Percentiles rank a stretch among this genome's conserved stretches.
Conservation (phyloP, 2,113 vertebrate species). For the Gobiocypris rarus region DNA sequence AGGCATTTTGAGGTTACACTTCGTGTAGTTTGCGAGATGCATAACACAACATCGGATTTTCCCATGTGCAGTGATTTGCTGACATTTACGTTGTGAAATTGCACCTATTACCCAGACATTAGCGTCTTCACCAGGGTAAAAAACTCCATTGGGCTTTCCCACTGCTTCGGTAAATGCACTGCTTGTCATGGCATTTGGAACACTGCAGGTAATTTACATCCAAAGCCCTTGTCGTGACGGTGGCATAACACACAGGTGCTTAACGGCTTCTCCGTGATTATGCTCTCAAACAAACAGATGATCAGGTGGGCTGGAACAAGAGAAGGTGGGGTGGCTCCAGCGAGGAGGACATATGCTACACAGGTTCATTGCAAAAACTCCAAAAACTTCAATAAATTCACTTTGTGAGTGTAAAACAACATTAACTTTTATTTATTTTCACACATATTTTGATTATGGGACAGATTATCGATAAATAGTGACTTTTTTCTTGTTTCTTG, state of each 20-base stretch:
- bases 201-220: slow-evolving; percentile 52
- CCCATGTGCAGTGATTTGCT: slow-evolving; percentile 21
- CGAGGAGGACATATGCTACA: background rate
- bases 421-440: background rate
- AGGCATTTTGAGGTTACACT: slow-evolving; percentile 2
- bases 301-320: slow-evolving; percentile 24
- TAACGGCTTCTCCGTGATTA: slow-evolving; percentile 53
- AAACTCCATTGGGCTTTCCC: slow-evolving; percentile 30
- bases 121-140: slow-evolving; percentile 25
- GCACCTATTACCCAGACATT: slow-evolving; percentile 40
- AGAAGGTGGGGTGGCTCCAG: background rate
- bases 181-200: slow-evolving; percentile 53
- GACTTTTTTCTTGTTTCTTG: background rate
- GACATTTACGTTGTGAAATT: slow-evolving; percentile 51
- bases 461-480: background rate
- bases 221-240: slow-evolving; percentile 44
- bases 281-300: slow-evolving; percentile 51
- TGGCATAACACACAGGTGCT: slow-evolving; percentile 52
- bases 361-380: background rate
- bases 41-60: background rate
- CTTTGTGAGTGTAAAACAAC: background rate
- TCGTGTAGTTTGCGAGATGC: background rate
- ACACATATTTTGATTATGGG: background rate
- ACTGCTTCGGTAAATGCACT: slow-evolving; percentile 5
- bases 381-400: background rate